Conservation (phyloP, 1,140 invertebrate species). For the Ceratoteleas bidentatus region DNA sequence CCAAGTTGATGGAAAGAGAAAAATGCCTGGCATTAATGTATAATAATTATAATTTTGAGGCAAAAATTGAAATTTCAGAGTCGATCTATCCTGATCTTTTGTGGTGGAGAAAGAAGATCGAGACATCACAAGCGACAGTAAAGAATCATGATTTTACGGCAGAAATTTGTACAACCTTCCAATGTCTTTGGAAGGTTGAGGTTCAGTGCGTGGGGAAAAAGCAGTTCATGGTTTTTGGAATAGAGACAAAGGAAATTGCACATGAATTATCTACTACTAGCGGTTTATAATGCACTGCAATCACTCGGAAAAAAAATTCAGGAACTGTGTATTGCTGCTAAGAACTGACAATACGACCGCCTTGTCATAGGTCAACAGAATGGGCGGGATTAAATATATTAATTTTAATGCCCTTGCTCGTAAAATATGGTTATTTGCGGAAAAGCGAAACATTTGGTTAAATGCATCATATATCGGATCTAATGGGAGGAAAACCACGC, state of each 20-base stretch:
- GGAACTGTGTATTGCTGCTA: too few species aligned
- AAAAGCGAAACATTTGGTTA: too few species aligned
- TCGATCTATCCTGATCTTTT: constrained; percentile 4
- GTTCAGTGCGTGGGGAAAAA: background rate
- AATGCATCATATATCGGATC: too few species aligned
- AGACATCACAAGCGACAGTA: background rate
- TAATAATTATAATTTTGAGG: constrained; percentile 13
- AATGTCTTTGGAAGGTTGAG: background rate
- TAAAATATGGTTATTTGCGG: too few species aligned
- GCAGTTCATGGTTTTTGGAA: background rate
- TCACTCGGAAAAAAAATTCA: too few species aligned
- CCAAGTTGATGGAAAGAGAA: constrained; percentile 9
- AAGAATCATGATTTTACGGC: background rate
- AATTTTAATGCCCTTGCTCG: too few species aligned
- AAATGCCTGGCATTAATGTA: constrained; percentile 1
- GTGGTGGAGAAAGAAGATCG: constrained; percentile 22
- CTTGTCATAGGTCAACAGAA: too few species aligned
- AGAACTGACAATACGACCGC: too few species aligned
- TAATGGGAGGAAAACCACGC: too few species aligned
- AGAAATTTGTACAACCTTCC: background rate
- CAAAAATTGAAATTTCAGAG: constrained; percentile 1
- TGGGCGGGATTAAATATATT: too few species aligned
- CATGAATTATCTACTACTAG: background rate
- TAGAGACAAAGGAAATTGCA: background rate
- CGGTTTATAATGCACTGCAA: too few species aligned